Evolutionary conservation across 2,888 invertebrate species (phyloP).

Genomic region (Acleris sparsana): DNA sequence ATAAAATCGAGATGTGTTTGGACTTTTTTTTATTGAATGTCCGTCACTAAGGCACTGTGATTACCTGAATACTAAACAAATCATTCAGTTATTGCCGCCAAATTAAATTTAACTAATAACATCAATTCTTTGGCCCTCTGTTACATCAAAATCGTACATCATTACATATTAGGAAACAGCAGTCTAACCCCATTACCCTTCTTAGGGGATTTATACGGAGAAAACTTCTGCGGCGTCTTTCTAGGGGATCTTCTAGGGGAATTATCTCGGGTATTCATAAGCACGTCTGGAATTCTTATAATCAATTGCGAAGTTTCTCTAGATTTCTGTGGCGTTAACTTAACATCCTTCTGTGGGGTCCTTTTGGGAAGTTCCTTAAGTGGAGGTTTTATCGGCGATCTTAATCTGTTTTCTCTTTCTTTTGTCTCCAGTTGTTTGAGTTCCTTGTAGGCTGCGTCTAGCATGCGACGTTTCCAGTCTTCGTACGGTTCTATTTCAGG

Average conservation of each 20-base stretch:
- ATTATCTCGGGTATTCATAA: conserved; percentile 20
- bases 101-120: no score
- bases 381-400: conserved; percentile 25
- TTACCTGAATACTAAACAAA: no score
- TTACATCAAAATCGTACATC: neutral
- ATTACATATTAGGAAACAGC: conserved; percentile 56
- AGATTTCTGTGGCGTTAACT: conserved; percentile 27
- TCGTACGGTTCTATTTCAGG: conserved; percentile 82
- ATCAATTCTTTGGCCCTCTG: no score
- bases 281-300: neutral
- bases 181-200: conserved; percentile 60
- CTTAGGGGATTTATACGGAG: conserved; percentile 61
- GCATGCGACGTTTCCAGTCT: conserved; percentile 84
- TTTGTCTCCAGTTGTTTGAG: conserved; percentile 49
- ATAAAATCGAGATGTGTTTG: no score
- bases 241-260: conserved; percentile 64
- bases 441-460: conserved; percentile 75
- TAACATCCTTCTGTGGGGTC: conserved; percentile 1
- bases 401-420: conserved; percentile 38
- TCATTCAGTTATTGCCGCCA: no score
- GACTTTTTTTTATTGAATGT: no score
- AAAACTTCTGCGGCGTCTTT: conserved; percentile 64
- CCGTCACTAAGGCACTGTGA: no score
- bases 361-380: conserved; percentile 16
- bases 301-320: neutral